Conservation (phyloP, 2,113 vertebrate genomes). For the Ophthalmolycus amberensis region DNA sequence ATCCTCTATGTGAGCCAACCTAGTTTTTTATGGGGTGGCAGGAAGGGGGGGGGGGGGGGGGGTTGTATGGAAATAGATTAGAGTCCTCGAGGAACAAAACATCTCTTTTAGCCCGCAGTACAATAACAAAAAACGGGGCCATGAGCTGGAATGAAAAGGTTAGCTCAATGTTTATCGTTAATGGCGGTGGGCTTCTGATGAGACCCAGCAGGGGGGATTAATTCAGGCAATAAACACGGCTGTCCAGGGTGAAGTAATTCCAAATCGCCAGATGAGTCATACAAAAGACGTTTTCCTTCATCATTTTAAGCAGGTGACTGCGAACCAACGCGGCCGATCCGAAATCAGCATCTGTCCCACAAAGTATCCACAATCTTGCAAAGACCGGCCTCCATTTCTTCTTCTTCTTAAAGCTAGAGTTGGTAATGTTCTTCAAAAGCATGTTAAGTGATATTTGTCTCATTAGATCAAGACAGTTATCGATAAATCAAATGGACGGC, state of each 20-base stretch:
- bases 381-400: conserved; percentile 38
- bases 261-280: conserved; percentile 67
- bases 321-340: neutral
- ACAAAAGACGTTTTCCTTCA: conserved; percentile 58
- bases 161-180: conserved; percentile 69
- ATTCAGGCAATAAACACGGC: conserved; percentile 70
- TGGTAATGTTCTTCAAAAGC: neutral
- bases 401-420: conserved; percentile 1
- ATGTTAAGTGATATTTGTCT: neutral
- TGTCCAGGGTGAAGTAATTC: conserved; percentile 64
- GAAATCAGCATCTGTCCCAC: conserved; percentile 37
- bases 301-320: conserved; percentile 69
- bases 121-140: conserved; percentile 58
- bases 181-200: conserved; percentile 63
- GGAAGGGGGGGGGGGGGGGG: neutral
- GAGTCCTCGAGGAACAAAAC: conserved; percentile 72
- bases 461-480: neutral
- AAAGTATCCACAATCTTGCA: conserved; percentile 29
- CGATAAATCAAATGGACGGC: too few relatives aligned
- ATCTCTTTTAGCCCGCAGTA: conserved; percentile 62
- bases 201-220: conserved; percentile 72
- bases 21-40: conserved; percentile 32
- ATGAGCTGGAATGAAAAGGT: conserved; percentile 72
- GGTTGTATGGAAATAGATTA: conserved; percentile 67
- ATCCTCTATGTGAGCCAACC: conserved; percentile 69